Conservation (phyloP, 64 coral and sea anemone genomes). For the Trachythela sp. region DNA sequence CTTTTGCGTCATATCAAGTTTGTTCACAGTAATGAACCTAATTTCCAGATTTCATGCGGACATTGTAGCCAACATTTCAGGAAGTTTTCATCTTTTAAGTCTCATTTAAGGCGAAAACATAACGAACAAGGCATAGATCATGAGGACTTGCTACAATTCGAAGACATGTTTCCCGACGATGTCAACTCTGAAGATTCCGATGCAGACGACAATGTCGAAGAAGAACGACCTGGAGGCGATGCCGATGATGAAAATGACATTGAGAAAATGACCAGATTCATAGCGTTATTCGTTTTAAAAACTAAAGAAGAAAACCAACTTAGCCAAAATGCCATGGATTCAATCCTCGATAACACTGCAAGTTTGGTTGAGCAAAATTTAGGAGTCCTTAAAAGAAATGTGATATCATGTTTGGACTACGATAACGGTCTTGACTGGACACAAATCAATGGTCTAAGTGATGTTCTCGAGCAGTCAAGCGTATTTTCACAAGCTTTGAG, state of each 20-base stretch:
- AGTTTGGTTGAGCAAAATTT: background rate
- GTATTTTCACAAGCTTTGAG: background rate
- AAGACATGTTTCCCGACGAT: background rate
- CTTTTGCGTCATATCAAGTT: no score
- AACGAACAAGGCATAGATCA: background rate
- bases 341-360: background rate
- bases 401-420: background rate
- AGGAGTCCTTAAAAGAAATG: background rate
- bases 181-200: no score
- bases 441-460: background rate
- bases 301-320: conserved; percentile 7
- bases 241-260: background rate
- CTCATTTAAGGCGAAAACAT: background rate
- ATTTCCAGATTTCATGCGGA: background rate
- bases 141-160: background rate
- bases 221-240: background rate
- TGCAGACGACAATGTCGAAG: background rate
- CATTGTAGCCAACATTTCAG: background rate
- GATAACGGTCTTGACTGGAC: background rate
- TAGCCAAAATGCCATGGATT: background rate
- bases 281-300: background rate
- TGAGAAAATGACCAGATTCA: background rate
- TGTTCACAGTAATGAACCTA: no score
- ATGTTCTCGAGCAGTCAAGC: background rate
- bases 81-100: background rate